Evolutionary conservation across 2,888 invertebrate genomes (phyloP), one percentile per base, ranked within the genome.

Genomic region (Luperina testacea): DNA sequence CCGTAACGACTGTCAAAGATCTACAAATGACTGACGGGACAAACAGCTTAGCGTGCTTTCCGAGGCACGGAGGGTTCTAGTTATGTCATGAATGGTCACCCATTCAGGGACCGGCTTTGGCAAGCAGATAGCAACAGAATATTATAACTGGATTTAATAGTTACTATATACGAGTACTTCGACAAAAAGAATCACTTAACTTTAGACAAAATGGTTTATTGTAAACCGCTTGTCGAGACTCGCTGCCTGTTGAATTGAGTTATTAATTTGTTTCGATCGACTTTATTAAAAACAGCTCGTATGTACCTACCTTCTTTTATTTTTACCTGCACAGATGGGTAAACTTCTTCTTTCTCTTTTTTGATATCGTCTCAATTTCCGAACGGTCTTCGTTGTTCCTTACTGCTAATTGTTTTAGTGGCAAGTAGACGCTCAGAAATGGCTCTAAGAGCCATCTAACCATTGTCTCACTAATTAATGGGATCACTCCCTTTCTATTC

Each of bases 401-500:
- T 85, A 81, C 81, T 81, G 78, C 90, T 92, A 92, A 92, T 92
- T 92, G 90, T 92, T 92, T 93, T 89, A 93, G 89, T 87, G 90
- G 84, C 85, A 80, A 88, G 84, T 85, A 87, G 87, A 86, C 82
- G 88, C 78, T 72, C 86, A 79, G 88, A 89, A 90, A 88, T 83
- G 89, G 87, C 24, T 89, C 80, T 59, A 82, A 88, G 86, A 90
- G 87, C 86, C 82, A 73, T 73, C 78, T 82, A 87, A 86, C 88
- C 90, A 91, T 92, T 92, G 91, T 91, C 85, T 89, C 70, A 81
- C 89, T 91, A 93, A 93, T 93, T 91, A 94, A 94, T 92, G 90
- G 82, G 91, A 92, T 92, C 87, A 88, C 75, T 88, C 85, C 84
- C 80, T 80, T 86, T 87, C 77, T 84, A 84, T 86, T 89, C 87